These are phyloP conservation scores for Chinchilla lanigera DNA, from an alignment of 2,113 vertebrate species.

Conservation along the genomic window DNA sequence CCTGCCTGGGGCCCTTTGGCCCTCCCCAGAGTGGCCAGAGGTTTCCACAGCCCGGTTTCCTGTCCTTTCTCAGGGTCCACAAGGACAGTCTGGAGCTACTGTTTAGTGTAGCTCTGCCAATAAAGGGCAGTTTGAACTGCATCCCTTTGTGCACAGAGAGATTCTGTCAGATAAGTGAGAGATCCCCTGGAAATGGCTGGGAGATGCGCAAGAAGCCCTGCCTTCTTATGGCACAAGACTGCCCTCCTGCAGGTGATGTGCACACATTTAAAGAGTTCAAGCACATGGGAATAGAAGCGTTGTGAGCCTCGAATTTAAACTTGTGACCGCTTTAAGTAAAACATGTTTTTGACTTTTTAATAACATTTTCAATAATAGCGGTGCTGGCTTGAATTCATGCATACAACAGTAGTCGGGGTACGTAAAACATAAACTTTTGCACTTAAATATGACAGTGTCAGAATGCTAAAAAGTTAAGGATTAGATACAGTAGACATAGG, in stretches of 20 bases:
- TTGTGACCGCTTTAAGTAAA: slow-evolving; percentile 25
- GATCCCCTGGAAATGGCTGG: background rate
- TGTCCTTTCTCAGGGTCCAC: background rate
- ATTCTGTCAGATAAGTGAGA: background rate
- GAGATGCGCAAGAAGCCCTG: background rate
- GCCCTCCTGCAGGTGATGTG: background rate
- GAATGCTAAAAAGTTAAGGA: background rate
- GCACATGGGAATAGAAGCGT: background rate
- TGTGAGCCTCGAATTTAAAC: background rate
- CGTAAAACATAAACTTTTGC: background rate
- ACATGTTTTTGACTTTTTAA: background rate
- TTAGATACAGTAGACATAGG: background rate
- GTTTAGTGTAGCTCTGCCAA: background rate
- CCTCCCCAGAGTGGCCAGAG: background rate
- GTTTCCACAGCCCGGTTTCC: background rate
- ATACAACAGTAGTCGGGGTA: background rate
- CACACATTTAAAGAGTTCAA: background rate
- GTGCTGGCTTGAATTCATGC: background rate
- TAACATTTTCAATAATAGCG: background rate
- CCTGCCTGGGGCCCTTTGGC: background rate
- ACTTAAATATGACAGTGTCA: background rate
- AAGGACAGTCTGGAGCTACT: background rate
- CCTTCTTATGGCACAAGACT: background rate
- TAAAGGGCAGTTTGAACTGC: background rate
- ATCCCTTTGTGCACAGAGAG: background rate